Evolutionary conservation across 2,888 invertebrate species (phyloP).

Genomic region (Drosophila demipolita): DNA sequence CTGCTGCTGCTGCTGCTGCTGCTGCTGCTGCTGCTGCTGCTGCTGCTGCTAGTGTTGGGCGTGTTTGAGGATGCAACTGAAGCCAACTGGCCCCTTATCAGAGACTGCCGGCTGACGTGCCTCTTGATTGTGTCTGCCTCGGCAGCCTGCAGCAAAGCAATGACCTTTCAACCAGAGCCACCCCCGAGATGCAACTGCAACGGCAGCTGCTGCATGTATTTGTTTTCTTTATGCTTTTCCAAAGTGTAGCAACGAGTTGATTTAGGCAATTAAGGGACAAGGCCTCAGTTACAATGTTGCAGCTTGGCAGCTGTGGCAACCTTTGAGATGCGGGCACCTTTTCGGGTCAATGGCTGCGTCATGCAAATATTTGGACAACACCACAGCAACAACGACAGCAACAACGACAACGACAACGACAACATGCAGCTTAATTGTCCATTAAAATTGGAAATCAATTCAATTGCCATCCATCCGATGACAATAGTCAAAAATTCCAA

Average conservation of each 20-base stretch:
- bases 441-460: slow-evolving; percentile 53
- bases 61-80: slow-evolving; percentile 61
- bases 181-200: slow-evolving; percentile 23
- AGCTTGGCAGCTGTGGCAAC: slow-evolving; percentile 9
- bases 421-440: slow-evolving; percentile 40
- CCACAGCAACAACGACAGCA: not conserved
- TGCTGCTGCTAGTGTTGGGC: slow-evolving; percentile 20
- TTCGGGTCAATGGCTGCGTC: slow-evolving; percentile 57
- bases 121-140: slow-evolving; percentile 11
- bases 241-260: slow-evolving; percentile 34
- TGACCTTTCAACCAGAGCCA: slow-evolving; percentile 51
- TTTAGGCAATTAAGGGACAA: slow-evolving; percentile 61
- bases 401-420: not conserved
- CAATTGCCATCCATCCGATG: slow-evolving; percentile 33
- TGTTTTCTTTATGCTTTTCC: not conserved
- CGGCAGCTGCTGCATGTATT: not conserved
- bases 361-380: slow-evolving; percentile 58
- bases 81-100: slow-evolving; percentile 37
- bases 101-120: slow-evolving; percentile 10
- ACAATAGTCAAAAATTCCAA: slow-evolving; percentile 24
- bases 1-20: slow-evolving; percentile 2
- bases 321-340: slow-evolving; percentile 54
- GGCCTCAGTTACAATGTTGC: slow-evolving; percentile 25
- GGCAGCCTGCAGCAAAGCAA: slow-evolving; percentile 55
- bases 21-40: slow-evolving; percentile 1